phyloP scores from a whole-genome alignment of 1,140 invertebrate species.

The Neodiprion virginianus region DNA sequence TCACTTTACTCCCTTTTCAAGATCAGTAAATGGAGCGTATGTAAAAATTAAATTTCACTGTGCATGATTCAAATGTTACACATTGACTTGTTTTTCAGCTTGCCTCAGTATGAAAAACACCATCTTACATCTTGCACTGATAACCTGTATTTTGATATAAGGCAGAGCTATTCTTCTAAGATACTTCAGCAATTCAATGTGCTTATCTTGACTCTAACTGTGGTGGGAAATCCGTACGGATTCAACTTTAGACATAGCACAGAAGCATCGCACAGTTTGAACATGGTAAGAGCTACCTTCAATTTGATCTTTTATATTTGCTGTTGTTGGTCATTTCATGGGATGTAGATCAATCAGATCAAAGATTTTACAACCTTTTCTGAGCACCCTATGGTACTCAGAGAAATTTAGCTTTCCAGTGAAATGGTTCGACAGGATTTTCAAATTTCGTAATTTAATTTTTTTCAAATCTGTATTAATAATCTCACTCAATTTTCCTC shows the following conservation, averaged over 20 bases:
- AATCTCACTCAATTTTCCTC: too few relatives aligned
- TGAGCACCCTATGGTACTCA: background rate
- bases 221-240: conserved; percentile 91
- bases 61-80: background rate
- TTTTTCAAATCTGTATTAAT: too few relatives aligned
- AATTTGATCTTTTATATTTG: too few relatives aligned
- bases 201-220: conserved; percentile 85
- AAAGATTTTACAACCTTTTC: background rate
- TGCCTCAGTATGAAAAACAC: conserved; percentile 80
- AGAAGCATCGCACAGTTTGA: conserved; percentile 32
- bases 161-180: conserved; percentile 77
- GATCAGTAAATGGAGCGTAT: too few relatives aligned
- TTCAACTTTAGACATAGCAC: conserved; percentile 44
- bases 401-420: too few relatives aligned
- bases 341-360: too few relatives aligned
- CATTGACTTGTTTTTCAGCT: conserved; percentile 62
- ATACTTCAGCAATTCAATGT: conserved; percentile 91
- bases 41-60: too few relatives aligned
- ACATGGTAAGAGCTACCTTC: background rate
- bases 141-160: conserved; percentile 68
- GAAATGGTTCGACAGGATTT: too few relatives aligned
- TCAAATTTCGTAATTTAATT: too few relatives aligned
- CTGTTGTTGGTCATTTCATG: too few relatives aligned
- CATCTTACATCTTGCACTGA: conserved; percentile 68
- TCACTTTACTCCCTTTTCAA: too few relatives aligned